Conservation (phyloP, 2,888 invertebrate genomes). For the Eilema sororculum region DNA sequence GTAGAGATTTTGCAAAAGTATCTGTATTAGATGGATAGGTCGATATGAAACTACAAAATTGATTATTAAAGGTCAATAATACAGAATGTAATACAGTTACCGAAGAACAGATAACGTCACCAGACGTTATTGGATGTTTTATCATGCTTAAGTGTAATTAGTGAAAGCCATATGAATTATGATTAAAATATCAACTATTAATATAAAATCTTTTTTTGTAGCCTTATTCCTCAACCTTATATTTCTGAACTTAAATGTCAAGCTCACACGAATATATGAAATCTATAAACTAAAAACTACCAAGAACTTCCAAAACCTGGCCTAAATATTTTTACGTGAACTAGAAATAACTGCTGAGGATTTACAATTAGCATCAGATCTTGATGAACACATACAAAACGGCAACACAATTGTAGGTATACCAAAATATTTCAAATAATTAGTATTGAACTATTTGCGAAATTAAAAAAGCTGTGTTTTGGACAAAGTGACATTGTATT, state of each 20-base stretch:
- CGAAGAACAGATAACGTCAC: neutral
- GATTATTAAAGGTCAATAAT: neutral
- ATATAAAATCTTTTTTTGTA: neutral
- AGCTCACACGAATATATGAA: conserved; percentile 31
- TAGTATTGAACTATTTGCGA: neutral
- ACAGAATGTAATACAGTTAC: neutral
- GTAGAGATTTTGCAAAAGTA: too few relatives aligned
- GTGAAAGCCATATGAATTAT: too few relatives aligned
- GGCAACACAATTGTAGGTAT: neutral
- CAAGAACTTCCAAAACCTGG: neutral
- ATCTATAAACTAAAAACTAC: conserved; percentile 15
- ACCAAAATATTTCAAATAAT: neutral
- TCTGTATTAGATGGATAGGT: too few relatives aligned
- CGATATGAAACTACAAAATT: neutral
- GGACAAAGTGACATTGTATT: too few relatives aligned
- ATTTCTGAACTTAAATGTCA: conserved; percentile 28
- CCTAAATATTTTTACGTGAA: conserved; percentile 26
- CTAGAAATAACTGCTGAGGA: conserved; percentile 3
- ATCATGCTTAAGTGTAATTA: too few relatives aligned
- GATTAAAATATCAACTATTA: neutral
- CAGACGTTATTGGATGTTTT: neutral
- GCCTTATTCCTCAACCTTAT: neutral
- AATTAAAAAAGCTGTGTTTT: neutral
- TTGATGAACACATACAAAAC: neutral
- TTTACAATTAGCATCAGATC: conserved; percentile 3